phyloP scores from a whole-genome alignment of 2,888 invertebrate species.

The Pseudococcus jackbeardsleyi region DNA sequence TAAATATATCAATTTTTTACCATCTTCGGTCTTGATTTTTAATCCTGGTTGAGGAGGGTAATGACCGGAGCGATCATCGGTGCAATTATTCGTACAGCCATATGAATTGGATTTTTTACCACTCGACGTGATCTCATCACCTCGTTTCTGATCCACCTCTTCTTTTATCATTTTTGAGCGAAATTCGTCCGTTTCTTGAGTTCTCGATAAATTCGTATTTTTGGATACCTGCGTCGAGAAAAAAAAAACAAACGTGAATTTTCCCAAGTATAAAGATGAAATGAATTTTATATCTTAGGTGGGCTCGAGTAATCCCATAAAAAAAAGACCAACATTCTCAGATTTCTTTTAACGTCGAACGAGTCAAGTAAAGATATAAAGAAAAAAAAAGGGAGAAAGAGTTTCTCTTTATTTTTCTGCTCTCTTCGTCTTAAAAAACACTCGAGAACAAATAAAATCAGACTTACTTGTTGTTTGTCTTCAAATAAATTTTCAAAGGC shows the following conservation, averaged over 20 bases:
- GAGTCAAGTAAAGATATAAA: not conserved
- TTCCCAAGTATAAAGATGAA: not conserved
- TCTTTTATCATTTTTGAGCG: conserved; percentile 66
- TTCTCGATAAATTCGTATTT: conserved; percentile 39
- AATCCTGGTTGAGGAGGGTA: not conserved
- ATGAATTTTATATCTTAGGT: not conserved
- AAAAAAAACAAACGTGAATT: conserved; percentile 12
- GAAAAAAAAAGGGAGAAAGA: not conserved
- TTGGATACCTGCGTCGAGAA: conserved; percentile 40
- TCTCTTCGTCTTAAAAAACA: not conserved
- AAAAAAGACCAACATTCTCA: conserved; percentile 9
- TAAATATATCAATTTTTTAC: conserved; percentile 29
- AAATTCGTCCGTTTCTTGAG: not conserved
- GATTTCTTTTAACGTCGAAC: not conserved
- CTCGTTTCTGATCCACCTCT: conserved; percentile 72
- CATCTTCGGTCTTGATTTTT: conserved; percentile 59
- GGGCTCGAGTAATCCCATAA: not conserved
- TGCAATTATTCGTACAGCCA: conserved; percentile 56
- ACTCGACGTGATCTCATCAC: conserved; percentile 70
- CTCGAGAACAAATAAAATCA: conserved; percentile 45
- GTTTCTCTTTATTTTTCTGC: not conserved
- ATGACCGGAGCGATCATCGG: conserved; percentile 48
- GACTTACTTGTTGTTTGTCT: conserved; percentile 77
- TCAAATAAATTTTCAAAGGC: conserved; percentile 88
- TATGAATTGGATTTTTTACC: conserved; percentile 58